phyloP scores from a whole-genome alignment of 2,797 vertebrate species.

The Darevskia mixta region DNA sequence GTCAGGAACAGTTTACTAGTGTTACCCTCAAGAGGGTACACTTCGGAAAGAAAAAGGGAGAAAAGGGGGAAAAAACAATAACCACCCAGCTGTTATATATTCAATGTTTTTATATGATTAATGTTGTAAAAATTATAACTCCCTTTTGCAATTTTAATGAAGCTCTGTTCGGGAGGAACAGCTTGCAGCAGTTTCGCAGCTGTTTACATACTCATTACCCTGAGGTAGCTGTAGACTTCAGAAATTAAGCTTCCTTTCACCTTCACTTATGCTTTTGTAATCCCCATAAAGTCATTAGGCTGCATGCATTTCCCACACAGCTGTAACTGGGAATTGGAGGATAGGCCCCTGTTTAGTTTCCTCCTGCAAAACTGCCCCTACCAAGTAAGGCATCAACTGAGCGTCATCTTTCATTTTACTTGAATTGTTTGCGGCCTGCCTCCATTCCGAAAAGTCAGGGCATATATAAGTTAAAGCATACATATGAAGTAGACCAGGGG shows the following conservation, averaged over 20 bases:
- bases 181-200: not conserved
- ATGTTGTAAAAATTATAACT: not conserved
- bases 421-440: not conserved
- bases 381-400: not conserved
- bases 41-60: not conserved
- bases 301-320: not conserved
- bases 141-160: constrained; percentile 40
- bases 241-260: not conserved
- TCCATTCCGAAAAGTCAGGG: not conserved
- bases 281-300: not conserved
- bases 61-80: not conserved
- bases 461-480: not conserved
- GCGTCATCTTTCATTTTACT: not conserved
- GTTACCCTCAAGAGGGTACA: constrained; percentile 28
- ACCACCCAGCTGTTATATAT: constrained; percentile 13
- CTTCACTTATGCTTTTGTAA: not conserved
- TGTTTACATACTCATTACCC: not conserved
- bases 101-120: constrained; percentile 33
- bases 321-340: not conserved
- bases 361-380: not conserved
- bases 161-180: constrained; percentile 18
- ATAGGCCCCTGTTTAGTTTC: not conserved
- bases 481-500: not conserved
- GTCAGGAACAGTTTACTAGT: constrained; percentile 4
- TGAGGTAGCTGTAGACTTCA: constrained; percentile 16